A percentile compares a stretch with the other conserved stretches of the same genome.
These are phyloP conservation scores for Drosophila vallismaia DNA, from an alignment of 2,888 invertebrate genomes.

Conservation along the genomic window DNA sequence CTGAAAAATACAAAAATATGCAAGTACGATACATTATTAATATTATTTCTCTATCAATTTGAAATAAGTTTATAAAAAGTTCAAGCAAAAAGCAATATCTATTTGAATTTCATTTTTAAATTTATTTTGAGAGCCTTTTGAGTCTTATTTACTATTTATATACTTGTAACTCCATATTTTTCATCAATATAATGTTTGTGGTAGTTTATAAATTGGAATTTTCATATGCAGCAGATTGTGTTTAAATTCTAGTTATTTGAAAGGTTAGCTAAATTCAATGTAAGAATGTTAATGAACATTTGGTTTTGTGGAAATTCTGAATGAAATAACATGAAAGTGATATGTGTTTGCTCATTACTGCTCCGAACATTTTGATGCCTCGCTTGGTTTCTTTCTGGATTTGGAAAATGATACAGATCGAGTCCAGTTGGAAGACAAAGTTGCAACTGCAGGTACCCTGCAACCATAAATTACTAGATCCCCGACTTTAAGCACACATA, in stretches of 20 bases:
- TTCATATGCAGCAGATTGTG: background rate
- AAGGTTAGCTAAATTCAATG: no score
- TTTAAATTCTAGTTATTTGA: no score
- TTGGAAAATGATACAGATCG: background rate
- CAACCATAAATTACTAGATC: background rate
- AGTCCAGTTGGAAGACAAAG: background rate
- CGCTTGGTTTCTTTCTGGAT: background rate
- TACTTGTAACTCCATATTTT: background rate
- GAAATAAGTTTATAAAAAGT: no score
- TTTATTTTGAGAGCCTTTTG: no score
- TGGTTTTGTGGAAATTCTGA: no score
- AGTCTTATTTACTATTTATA: background rate
- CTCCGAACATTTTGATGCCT: background rate
- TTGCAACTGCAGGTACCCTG: background rate
- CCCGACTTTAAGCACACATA: slow-evolving; percentile 11
- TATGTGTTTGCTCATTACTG: background rate
- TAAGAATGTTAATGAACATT: no score
- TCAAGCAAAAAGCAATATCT: no score
- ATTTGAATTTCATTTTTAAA: no score
- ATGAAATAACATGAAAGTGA: no score
- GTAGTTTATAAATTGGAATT: background rate
- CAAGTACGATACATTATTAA: no score
- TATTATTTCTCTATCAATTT: no score
- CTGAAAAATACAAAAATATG: slow-evolving; percentile 66
- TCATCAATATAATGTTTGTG: no score